Evolutionary conservation across 1,140 invertebrate genomes (phyloP), one percentile per base, ranked within the genome.

Genomic region (Conus ventricosus): DNA sequence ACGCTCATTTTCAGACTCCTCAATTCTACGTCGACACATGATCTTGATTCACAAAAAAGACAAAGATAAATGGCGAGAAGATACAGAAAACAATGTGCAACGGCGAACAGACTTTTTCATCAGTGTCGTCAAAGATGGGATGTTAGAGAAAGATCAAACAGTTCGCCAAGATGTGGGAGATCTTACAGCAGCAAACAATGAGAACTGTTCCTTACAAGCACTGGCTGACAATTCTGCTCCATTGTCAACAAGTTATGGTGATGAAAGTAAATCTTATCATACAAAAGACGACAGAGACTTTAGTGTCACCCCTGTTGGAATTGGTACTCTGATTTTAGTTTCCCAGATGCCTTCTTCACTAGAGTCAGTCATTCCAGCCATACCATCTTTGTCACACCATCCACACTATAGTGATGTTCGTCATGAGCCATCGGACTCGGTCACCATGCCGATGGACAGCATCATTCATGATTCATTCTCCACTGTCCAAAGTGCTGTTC

Each of bases 1-100:
- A 13, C 88, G 92, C 53, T 89, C 84, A 10, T 95, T 95, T 85
- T 93, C 89, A 88, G 93, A 95, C 88, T 92, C 92, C 27, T 94
- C 93, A 15, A 93, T 94, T 15, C 91, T 94, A 53, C 85, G 94
- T 57, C 90, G 94, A 25, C 94, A 94, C 84, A 93, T 94, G 91
- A 95, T 94, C 75, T 88, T 93, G 63, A 90, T 93, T 82, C 93
- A 94, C 63, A 94, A 94, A 88, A 92, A 91, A 80, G 91, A 92
- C 71, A 90, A 90, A 4, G 91, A 91, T 39, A 89, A 89, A 51
- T 93, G 92, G 92, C 88, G 89, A 53, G 90, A 91, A 83, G 91
- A 92, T 83, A 90, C 90, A 11, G 82, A 83, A 17, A 87, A 25
- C 23, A 80, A 88, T 57, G 80, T 85, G 20, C 60, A 57, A 27